Evolutionary conservation across 2,888 invertebrate species (phyloP), one percentile per base, ranked within the genome.

Genomic region (Mayetiola destructor): DNA sequence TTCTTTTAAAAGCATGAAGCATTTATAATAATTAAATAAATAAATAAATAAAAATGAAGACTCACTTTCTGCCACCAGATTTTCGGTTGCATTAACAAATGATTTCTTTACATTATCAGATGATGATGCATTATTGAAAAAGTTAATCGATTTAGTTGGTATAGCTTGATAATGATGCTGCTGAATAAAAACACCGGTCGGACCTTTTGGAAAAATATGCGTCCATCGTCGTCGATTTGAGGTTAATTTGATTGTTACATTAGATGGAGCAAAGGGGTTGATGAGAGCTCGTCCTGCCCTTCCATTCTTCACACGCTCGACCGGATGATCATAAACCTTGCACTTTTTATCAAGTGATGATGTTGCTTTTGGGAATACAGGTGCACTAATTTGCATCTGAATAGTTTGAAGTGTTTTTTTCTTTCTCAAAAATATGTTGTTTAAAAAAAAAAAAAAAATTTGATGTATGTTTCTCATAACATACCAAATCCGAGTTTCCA

Each of bases 231-330:
- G 76, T 54, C 96, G 77, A 70, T 95, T 95, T 56, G 95, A 94
- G 0, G 95, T 96, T 53, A 94, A 75, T 71, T 95, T 95, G 62
- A 95, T 93, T 32, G 93, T 92, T 57, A 97, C 93, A 68, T 95
- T 91, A 0, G 95, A 94, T 0, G 97, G 97, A 70, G 95, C 95
- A 69, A 99, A 99, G 0, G 99, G 99, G 74, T 99, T 97, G 65
- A 99, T 94, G 42, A 93, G 76, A 1, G 93, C 89, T 59, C 88
- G 76, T 0, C 88, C 87, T 1, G 88, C 37, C n/a, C 57, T 52
- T 18, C 70, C 68, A 57, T 72, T n/a, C n/a, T n/a, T n/a, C n/a
- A n/a, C n/a, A n/a, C n/a, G n/a, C n/a, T n/a, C n/a, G n/a, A n/a
- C n/a, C n/a, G n/a, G n/a, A n/a, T n/a, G n/a, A n/a, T n/a, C n/a